Percentiles rank a stretch among this genome's conserved stretches.
phyloP scores from a whole-genome alignment of 2,888 invertebrate genomes.

The Cylloceria caligata region DNA sequence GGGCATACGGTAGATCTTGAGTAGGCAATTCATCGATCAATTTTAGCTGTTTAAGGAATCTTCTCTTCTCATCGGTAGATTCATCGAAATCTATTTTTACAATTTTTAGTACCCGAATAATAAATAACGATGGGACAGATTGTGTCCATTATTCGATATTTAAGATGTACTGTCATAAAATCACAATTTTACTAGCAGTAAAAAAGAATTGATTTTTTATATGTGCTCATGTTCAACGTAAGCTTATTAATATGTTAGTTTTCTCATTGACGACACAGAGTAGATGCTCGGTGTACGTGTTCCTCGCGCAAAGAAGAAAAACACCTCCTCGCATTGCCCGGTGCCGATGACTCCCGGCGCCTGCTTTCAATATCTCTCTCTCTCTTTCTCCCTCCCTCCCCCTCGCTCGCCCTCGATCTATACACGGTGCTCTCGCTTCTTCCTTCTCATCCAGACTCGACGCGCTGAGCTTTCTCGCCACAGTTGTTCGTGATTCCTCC shows the following conservation, averaged over 20 bases:
- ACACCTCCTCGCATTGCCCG: constrained; percentile 37
- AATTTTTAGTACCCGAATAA: neutral
- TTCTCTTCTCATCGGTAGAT: neutral
- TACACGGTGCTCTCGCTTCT: neutral
- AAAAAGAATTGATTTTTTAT: too few relatives aligned
- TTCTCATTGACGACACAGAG: constrained; percentile 61
- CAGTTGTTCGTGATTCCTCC: constrained; percentile 2
- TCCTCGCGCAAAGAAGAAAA: constrained; percentile 51
- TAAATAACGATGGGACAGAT: neutral
- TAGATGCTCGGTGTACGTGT: constrained; percentile 68
- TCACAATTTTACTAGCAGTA: neutral
- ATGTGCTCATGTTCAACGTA: neutral
- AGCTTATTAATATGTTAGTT: constrained; percentile 5
- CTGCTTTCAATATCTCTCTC: constrained; percentile 7
- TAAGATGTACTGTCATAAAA: neutral
- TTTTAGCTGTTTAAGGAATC: neutral
- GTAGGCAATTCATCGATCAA: neutral
- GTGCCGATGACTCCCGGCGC: constrained; percentile 56
- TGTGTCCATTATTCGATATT: neutral
- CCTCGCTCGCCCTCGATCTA: constrained; percentile 20
- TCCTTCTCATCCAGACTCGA: constrained; percentile 2
- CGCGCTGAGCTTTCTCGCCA: neutral
- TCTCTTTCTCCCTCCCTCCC: constrained; percentile 1
- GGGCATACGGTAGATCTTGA: neutral
- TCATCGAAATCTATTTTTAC: neutral